Percentiles rank a stretch among this genome's conserved stretches.
These are phyloP conservation scores for Ataeniobius toweri DNA, from an alignment of 2,797 vertebrate genomes.

Conservation along the genomic window DNA sequence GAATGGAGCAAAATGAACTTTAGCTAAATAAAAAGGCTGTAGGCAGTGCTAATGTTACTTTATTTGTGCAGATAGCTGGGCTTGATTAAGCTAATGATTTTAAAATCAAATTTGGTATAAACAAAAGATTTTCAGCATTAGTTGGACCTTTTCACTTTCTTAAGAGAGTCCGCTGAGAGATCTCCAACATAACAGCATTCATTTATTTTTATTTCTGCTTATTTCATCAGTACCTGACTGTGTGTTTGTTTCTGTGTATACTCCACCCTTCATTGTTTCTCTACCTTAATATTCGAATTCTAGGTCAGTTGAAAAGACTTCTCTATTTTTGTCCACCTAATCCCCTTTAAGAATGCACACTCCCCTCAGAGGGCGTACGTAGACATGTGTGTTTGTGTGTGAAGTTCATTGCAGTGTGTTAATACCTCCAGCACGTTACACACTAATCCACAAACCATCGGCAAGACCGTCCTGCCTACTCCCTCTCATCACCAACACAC, in stretches of 20 bases:
- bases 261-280: slow-evolving; percentile 43
- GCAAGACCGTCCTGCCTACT: slow-evolving; percentile 49
- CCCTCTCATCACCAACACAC: slow-evolving; percentile 2
- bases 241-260: neutral
- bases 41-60: too few species aligned
- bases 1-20: neutral
- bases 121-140: neutral
- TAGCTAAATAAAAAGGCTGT: neutral
- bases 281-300: slow-evolving; percentile 60
- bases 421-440: slow-evolving; percentile 76
- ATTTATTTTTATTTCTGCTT: neutral
- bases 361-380: slow-evolving; percentile 47
- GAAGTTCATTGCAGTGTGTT: slow-evolving; percentile 54
- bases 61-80: neutral
- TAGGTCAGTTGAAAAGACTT: slow-evolving; percentile 76
- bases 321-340: slow-evolving; percentile 78
- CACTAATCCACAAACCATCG: slow-evolving; percentile 76
- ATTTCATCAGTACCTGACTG: neutral
- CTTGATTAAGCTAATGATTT: neutral
- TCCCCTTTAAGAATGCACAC: slow-evolving; percentile 73
- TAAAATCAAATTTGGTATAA: neutral
- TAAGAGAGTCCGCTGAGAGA: neutral
- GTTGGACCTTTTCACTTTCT: neutral
- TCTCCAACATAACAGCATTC: neutral
- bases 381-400: slow-evolving; percentile 17